Base-by-base conservation (phyloP, 1,140 invertebrate species). In the Drosophila parabipectinata region DNA sequence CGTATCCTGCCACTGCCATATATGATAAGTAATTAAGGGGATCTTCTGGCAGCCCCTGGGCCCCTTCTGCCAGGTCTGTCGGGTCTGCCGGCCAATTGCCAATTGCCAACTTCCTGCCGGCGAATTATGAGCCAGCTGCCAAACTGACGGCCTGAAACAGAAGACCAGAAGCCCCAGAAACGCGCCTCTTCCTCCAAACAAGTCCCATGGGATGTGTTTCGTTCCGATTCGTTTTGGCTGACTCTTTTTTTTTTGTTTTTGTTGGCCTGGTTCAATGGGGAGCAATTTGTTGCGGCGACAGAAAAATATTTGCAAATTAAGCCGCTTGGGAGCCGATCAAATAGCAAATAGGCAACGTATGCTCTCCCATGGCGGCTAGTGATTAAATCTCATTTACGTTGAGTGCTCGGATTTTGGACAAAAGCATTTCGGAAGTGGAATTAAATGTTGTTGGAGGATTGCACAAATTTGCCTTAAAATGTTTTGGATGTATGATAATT, bases 231-330 rank as follows among this genome's bases (percentile, higher is more conserved):
- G 21, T 12, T n/a, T 24, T 26, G 24, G 48, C 34, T 37, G 34
- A 10, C 9, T 8, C 2, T 32, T 32, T 32, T 32, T 32, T 32
- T 32, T 8, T 8, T 30, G 28, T 32, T 32, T 32, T 32, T 10
- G 39, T 14, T 41, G 12, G 15, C n/a, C 14, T 12, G 21, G 32
- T 41, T 14, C 63, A 57, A 32, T 39, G 53, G 64, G 64, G 52
- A 71, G 48, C 71, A 66, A 58, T 74, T 75, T 56, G 74, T 72
- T 72, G 55, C 39, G 54, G 71, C 57, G 74, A 62, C 78, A 88
- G 18, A 79, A 82, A 71, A 71, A 76, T 82, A 88, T 88, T 82
- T 82, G 75, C 82, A 88, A 87, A 87, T 88, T 82, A 87, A 79
- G 62, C 69, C 82, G 52, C 82, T 72, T 61, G 83, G 78, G 82